Evolutionary conservation across 2,113 vertebrate genomes (phyloP).

Genomic region (Dasyornis broadbenti): DNA sequence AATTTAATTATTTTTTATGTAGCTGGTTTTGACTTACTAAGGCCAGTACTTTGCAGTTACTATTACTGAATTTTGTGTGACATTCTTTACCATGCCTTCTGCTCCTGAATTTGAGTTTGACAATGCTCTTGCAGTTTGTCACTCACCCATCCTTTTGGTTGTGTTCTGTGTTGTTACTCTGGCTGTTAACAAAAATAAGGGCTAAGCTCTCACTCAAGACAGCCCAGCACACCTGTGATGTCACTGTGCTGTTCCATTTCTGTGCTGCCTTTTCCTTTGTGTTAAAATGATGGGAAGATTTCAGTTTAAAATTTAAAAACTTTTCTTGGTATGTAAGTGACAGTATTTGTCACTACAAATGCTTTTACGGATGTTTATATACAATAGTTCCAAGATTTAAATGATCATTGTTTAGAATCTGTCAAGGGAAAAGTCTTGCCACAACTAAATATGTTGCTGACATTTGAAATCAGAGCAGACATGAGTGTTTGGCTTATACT

Average conservation of each 20-base stretch:
- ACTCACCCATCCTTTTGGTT: not conserved
- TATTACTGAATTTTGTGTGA: not conserved
- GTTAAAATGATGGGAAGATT: slow-evolving; percentile 24
- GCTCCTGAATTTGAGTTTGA: not conserved
- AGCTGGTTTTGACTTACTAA: not conserved
- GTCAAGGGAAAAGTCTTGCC: slow-evolving; percentile 36
- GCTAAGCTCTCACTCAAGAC: not conserved
- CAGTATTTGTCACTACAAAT: slow-evolving; percentile 47
- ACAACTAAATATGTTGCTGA: slow-evolving; percentile 30
- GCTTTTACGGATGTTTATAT: slow-evolving; percentile 33
- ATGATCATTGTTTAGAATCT: slow-evolving; percentile 58
- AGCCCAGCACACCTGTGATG: not conserved
- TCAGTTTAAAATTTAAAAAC: slow-evolving; percentile 40
- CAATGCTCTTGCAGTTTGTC: not conserved
- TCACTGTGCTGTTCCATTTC: not conserved
- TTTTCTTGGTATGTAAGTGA: slow-evolving; percentile 1
- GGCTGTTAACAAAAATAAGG: not conserved
- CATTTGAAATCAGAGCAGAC: slow-evolving; percentile 38
- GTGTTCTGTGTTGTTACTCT: not conserved
- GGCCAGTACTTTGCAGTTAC: not conserved
- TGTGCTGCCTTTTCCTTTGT: not conserved
- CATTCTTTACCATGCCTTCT: not conserved
- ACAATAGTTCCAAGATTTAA: slow-evolving; percentile 54
- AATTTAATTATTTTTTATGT: not conserved
- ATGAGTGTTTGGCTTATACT: not conserved